A percentile compares a stretch with the other conserved stretches of the same genome.
Evolutionary conservation across 1,140 invertebrate species (phyloP).

Genomic region (Trichoplusia ni): DNA sequence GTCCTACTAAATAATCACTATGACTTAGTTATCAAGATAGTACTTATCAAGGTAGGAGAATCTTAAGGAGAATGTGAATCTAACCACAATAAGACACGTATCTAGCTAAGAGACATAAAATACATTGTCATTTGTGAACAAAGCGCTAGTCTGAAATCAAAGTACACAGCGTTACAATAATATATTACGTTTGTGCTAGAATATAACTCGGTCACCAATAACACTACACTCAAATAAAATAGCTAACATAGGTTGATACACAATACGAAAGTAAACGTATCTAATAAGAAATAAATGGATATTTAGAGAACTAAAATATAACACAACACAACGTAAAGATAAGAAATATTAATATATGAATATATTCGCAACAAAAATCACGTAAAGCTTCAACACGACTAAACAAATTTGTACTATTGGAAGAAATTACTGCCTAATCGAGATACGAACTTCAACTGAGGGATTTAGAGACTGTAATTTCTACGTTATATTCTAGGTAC

Average conservation of each 20-base stretch:
- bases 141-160: slow-evolving; percentile 22
- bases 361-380: slow-evolving; percentile 47
- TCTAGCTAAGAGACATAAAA: slow-evolving; percentile 44
- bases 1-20: slow-evolving; percentile 59
- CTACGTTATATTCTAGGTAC: slow-evolving; percentile 21
- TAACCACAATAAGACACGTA: slow-evolving; percentile 48
- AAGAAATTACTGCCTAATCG: slow-evolving; percentile 50
- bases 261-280: slow-evolving; percentile 31
- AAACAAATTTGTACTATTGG: slow-evolving; percentile 70
- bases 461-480: slow-evolving; percentile 9
- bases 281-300: slow-evolving; percentile 20
- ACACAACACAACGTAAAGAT: slow-evolving; percentile 48
- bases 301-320: slow-evolving; percentile 44
- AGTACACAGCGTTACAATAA: slow-evolving; percentile 21
- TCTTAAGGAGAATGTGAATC: slow-evolving; percentile 56
- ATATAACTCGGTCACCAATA: slow-evolving; percentile 42
- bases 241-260: slow-evolving; percentile 17
- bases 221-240: slow-evolving; percentile 31
- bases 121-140: slow-evolving; percentile 21
- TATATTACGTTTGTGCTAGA: slow-evolving; percentile 56
- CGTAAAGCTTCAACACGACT: slow-evolving; percentile 60
- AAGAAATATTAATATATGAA: slow-evolving; percentile 48
- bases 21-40: slow-evolving; percentile 72
- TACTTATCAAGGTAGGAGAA: slow-evolving; percentile 65
- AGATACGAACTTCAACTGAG: slow-evolving; percentile 23